phyloP scores from a whole-genome alignment of 2,113 vertebrate species.

The Semicossyphus pulcher region DNA sequence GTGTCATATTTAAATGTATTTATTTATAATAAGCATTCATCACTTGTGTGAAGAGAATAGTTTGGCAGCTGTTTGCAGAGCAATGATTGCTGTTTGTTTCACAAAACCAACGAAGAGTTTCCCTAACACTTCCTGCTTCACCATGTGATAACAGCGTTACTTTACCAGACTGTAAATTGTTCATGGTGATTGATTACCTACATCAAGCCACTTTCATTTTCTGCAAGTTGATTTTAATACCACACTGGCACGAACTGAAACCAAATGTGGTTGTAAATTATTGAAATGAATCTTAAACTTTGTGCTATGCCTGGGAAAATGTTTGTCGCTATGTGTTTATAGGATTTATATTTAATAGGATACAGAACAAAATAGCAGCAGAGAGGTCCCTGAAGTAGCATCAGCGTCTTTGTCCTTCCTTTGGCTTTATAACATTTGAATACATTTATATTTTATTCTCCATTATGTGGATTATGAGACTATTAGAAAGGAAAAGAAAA shows the following conservation, averaged over 20 bases:
- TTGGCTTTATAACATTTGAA: slow-evolving; percentile 5
- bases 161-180: not conserved
- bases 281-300: not conserved
- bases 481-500: not conserved
- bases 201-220: not conserved
- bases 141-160: not conserved
- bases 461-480: slow-evolving; percentile 2
- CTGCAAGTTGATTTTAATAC: not conserved
- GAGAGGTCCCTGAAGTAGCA: not conserved
- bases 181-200: not conserved
- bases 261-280: not conserved
- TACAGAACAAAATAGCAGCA: not conserved
- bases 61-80: not conserved
- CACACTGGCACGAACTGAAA: not conserved
- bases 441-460: not conserved
- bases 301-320: not conserved
- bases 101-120: not conserved
- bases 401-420: not conserved
- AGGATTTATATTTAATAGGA: not conserved
- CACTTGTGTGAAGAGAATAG: not conserved
- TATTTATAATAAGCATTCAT: not conserved
- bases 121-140: not conserved
- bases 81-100: not conserved
- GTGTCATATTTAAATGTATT: too few relatives aligned
- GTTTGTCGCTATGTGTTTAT: not conserved